These are phyloP conservation scores for Hydropotes inermis DNA, from an alignment of 2,113 vertebrate species.

Conservation along the genomic window DNA sequence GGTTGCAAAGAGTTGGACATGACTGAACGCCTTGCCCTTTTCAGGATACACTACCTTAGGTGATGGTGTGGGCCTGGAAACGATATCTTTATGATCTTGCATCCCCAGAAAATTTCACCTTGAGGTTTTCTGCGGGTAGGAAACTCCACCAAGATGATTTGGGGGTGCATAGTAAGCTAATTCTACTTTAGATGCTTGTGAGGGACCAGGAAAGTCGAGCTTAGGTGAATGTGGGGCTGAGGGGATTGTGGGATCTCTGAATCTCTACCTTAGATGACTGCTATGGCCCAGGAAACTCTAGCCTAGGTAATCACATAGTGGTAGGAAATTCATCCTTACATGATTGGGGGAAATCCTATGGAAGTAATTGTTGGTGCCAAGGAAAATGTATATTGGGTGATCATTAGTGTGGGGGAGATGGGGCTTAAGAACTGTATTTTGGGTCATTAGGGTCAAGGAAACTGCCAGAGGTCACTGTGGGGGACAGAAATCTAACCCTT, in stretches of 20 bases:
- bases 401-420: not conserved
- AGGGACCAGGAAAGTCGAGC: not conserved
- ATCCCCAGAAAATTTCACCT: not conserved
- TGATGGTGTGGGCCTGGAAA: not conserved
- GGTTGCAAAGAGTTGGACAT: too few species aligned
- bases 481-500: not conserved
- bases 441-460: not conserved
- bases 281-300: not conserved
- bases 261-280: not conserved
- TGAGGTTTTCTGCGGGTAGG: not conserved
- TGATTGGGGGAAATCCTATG: not conserved
- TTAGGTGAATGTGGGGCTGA: too few species aligned
- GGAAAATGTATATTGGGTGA: not conserved
- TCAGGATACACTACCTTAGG: not conserved
- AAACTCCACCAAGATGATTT: not conserved
- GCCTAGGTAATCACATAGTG: not conserved
- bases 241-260: too few species aligned
- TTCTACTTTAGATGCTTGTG: not conserved
- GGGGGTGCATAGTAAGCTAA: not conserved
- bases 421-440: not conserved
- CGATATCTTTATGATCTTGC: not conserved
- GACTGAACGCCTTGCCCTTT: too few species aligned
- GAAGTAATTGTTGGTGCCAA: not conserved
- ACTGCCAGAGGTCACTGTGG: not conserved
- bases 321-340: not conserved